Base-by-base conservation (phyloP, 2,888 invertebrate genomes). In the Melieria crassipennis region DNA sequence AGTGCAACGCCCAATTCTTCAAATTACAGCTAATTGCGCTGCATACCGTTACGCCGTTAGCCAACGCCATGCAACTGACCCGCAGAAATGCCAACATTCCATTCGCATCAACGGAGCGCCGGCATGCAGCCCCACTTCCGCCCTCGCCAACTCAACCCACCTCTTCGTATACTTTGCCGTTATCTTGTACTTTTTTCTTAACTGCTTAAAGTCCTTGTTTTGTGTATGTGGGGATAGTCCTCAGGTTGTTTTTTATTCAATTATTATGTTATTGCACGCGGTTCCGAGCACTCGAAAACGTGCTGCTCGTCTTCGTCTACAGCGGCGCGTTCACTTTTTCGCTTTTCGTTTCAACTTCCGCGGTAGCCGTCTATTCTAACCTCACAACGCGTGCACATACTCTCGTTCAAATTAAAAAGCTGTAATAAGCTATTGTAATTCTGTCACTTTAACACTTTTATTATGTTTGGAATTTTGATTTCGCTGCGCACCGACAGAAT, bases 221-320 rank as follows among this genome's bases (percentile, higher is more conserved):
- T 30, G 55, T 16, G 30, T 13, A 0, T 61, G 50, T 10, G 42
- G n/a, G 5, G 46, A 48, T 13, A 16, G 16, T 45, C n/a, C 30
- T 43, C 61, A 11, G n/a, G 45, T 67, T 67, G 50, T 6, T 45
- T 16, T 45, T 10, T 9, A 13, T 67, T 16, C 11, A 45, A 60
- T 60, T 67, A 16, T 45, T 45, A 60, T 52, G 61, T 13, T 57
- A 60, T 60, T 11, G 4, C 58, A 60, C 50, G 60, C 67, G 60
- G 16, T n/a, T 52, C 30, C 61, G 58, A 50, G 50, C 58, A 60
- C n/a, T 61, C 67, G 60, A 67, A 58, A 67, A 67, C 67, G 67
- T 67, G 67, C 60, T 43, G 16, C 16, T 16, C 16, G 16, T 16
- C 16, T 16, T 16, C 16, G 16, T 16, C 16, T 16, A 16, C 52